Percentiles rank a stretch among this genome's conserved stretches.
These are phyloP conservation scores for Pantherophis vulpinus DNA, from an alignment of 2,797 vertebrate species.

Conservation along the genomic window DNA sequence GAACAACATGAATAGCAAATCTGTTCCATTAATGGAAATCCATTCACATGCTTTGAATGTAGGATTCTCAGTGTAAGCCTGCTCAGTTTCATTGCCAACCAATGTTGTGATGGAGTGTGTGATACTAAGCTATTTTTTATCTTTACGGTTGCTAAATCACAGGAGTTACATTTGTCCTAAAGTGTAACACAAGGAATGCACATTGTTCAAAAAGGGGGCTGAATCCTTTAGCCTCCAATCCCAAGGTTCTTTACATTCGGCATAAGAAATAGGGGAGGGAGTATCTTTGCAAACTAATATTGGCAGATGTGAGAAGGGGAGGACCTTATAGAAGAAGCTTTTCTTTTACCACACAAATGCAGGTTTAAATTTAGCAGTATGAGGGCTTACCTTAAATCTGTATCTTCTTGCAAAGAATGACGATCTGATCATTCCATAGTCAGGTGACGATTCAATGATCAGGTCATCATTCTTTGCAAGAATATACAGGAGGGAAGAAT, in stretches of 20 bases:
- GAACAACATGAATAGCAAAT: neutral
- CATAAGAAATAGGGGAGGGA: neutral
- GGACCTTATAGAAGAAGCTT: neutral
- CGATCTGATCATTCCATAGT: neutral
- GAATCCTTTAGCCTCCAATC: neutral
- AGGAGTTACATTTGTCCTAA: neutral
- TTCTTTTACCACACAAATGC: neutral
- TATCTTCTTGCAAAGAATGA: neutral
- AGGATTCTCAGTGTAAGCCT: neutral
- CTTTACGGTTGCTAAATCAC: neutral
- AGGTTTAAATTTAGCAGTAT: neutral
- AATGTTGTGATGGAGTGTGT: neutral
- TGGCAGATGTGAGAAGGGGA: neutral
- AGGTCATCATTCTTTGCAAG: neutral
- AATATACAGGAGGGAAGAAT: neutral
- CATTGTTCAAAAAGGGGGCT: neutral
- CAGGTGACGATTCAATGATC: neutral
- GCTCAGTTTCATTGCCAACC: neutral
- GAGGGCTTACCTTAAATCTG: neutral
- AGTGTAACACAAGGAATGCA: neutral
- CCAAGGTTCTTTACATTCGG: neutral
- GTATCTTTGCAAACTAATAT: neutral
- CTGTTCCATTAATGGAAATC: neutral
- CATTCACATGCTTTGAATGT: neutral
- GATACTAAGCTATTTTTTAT: neutral